Percentiles rank a stretch among this genome's conserved stretches.
Evolutionary conservation across 1,140 invertebrate genomes (phyloP).

Genomic region (Hermatobates lingyangjiaoensis): DNA sequence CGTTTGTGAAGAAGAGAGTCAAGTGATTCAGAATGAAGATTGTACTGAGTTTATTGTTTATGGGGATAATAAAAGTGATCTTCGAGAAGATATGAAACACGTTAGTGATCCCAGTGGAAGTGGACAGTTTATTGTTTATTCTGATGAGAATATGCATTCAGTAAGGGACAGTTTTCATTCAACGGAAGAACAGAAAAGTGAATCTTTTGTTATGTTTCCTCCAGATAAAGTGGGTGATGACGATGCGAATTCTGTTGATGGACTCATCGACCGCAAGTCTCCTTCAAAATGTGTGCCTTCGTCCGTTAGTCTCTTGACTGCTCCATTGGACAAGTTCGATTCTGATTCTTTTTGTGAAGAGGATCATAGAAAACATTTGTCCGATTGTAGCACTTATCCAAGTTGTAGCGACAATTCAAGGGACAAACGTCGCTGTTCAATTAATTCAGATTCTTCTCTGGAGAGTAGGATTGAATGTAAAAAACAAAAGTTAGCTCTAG

Average conservation of each 20-base stretch:
- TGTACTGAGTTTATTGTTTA: slow-evolving; percentile 6
- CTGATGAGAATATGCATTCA: background rate
- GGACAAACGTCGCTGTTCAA: background rate
- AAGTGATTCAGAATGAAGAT: slow-evolving; percentile 2
- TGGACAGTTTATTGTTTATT: slow-evolving; percentile 4
- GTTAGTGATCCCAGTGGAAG: background rate
- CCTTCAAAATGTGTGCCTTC: background rate
- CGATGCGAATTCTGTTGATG: background rate
- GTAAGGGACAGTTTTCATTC: background rate
- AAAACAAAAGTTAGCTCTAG: background rate
- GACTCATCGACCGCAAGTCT: background rate
- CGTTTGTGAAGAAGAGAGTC: background rate
- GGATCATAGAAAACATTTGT: background rate
- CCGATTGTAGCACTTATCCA: background rate
- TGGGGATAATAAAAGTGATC: slow-evolving; percentile 2
- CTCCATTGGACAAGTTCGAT: background rate
- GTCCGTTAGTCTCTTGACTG: background rate
- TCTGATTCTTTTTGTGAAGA: no score
- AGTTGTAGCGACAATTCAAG: no score
- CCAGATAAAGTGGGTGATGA: slow-evolving; percentile 1
- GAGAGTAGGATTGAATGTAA: background rate
- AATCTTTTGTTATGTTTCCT: background rate
- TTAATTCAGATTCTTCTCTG: background rate
- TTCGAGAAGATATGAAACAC: slow-evolving; percentile 5
- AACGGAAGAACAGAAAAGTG: background rate